Evolutionary conservation across 2,888 invertebrate genomes (phyloP), one percentile per base, ranked within the genome.

Genomic region (Limnephilus auricula): DNA sequence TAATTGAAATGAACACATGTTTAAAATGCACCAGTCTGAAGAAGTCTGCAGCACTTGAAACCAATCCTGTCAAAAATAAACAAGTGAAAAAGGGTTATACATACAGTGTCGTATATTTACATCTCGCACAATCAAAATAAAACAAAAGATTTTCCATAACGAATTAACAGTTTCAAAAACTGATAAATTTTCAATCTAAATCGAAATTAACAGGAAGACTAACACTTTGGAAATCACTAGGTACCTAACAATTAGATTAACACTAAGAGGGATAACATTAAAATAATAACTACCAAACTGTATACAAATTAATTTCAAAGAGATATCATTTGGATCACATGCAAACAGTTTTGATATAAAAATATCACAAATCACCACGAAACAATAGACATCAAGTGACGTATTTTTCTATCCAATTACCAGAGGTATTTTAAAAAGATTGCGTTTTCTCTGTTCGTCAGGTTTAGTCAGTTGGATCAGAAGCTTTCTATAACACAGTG

Each of bases 321-420:
- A 84, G n/a, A 37, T 85, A n/a, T 85, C 85, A 85, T 85, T 85
- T 40, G 40, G n/a, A 34, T 85, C 40, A 40, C 85, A 85, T 85
- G 85, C 85, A 85, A 85, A 40, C n/a, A 85, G 30, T 40, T 40
- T n/a, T 40, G 85, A 40, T 10, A 85, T 13, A n/a, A 65, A 65
- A 65, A 65, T 45, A 40, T 40, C 85, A 85, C 85, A 85, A 85
- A 85, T 85, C 85, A 85, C 45, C n/a, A 85, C n/a, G 85, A 85
- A 85, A 85, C 40, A 85, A 85, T 45, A 45, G 85, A 30, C 85
- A 45, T 13, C 15, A n/a, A 85, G 30, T 82, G 82, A 82, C 82
- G 34, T 37, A 82, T 32, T 34, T 82, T 32, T 65, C 65, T 2
- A 65, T 65, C 25, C 65, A 65, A 65, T 65, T 65, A n/a, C 25